Conservation (phyloP, 2,888 invertebrate genomes). For the Therioaphis trifolii region DNA sequence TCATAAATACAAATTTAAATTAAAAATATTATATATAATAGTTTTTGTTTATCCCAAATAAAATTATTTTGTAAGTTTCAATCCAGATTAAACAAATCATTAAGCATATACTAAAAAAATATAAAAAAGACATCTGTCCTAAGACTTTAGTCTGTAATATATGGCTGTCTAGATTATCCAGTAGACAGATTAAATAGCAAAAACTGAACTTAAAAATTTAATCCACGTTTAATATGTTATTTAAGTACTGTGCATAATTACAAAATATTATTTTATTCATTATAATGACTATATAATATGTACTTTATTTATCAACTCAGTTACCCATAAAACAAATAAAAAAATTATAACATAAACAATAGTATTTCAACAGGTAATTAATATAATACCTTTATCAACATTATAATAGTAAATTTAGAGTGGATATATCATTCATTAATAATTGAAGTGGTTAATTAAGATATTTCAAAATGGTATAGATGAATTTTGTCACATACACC, state of each 20-base stretch:
- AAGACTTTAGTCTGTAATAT: no score
- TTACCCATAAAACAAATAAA: neutral
- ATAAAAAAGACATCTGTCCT: no score
- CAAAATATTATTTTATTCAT: neutral
- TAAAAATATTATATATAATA: neutral
- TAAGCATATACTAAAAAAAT: no score
- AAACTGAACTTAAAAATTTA: no score
- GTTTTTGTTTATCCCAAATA: no score
- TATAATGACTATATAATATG: neutral
- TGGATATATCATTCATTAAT: neutral
- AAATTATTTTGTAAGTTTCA: no score
- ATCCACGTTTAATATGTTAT: no score
- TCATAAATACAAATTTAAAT: neutral
- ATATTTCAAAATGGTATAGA: conserved; percentile 17
- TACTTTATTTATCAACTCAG: neutral
- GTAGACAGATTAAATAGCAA: no score
- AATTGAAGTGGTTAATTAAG: conserved; percentile 22
- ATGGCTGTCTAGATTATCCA: no score
- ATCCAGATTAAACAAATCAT: no score
- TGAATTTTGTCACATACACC: conserved; percentile 47
- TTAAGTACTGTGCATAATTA: no score
- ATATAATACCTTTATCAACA: neutral
- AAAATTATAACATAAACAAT: neutral
- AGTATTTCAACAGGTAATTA: neutral
- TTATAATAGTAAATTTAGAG: neutral